phyloP scores from a whole-genome alignment of 2,113 vertebrate genomes.

The Caranx melampygus region DNA sequence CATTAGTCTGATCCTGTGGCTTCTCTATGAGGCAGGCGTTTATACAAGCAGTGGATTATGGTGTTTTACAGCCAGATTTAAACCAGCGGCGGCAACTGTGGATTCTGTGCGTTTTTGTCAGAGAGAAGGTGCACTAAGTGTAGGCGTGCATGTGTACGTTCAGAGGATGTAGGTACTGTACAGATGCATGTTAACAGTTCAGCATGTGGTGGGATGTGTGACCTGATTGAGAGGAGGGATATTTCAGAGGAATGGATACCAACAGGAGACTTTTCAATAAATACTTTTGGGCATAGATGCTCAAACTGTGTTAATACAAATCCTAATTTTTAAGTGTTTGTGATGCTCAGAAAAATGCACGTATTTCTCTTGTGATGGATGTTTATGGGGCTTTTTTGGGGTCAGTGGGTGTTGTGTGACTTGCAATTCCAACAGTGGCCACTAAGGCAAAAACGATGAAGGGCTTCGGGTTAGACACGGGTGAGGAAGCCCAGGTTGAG shows the following conservation, averaged over 20 bases:
- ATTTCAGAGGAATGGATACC: not conserved
- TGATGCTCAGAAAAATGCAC: not conserved
- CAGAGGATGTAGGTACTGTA: conserved; percentile 26
- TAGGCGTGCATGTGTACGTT: conserved; percentile 27
- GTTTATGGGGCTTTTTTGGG: not conserved
- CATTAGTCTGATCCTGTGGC: conserved; percentile 36
- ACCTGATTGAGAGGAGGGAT: not conserved
- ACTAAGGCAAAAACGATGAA: not conserved
- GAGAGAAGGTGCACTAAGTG: conserved; percentile 35
- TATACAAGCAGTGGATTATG: conserved; percentile 63
- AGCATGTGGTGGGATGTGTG: conserved; percentile 5
- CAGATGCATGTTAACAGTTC: conserved; percentile 48
- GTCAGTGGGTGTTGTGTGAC: conserved; percentile 1
- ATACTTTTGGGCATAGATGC: conserved; percentile 1
- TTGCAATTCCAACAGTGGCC: conserved; percentile 19
- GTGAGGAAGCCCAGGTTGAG: conserved; percentile 94
- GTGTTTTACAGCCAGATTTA: conserved; percentile 12
- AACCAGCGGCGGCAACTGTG: conserved; percentile 8
- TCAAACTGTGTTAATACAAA: conserved; percentile 20
- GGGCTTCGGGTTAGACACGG: conserved; percentile 86
- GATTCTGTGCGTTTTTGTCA: conserved; percentile 23
- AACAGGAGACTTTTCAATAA: not conserved
- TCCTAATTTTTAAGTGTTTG: conserved; percentile 1
- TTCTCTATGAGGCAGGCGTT: conserved; percentile 58
- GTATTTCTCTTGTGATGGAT: not conserved